A percentile compares a stretch with the other conserved stretches of the same genome.
Conservation (phyloP, 1,140 invertebrate species). For the Drosophila obscura region DNA sequence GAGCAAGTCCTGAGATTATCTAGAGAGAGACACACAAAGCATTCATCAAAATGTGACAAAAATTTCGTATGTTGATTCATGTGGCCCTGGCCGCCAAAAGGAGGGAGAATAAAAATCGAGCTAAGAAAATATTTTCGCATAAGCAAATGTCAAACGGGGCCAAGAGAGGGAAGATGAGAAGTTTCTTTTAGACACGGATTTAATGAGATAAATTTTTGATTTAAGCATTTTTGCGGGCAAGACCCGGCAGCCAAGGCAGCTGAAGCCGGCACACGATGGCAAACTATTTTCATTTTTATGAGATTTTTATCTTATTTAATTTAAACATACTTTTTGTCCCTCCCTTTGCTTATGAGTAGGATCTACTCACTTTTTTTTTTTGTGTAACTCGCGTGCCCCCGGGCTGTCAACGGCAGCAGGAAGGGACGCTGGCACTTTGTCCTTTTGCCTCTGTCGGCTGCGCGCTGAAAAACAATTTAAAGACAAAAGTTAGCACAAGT, state of each 20-base stretch:
- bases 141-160: constrained; percentile 46
- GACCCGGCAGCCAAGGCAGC: no score
- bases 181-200: constrained; percentile 37
- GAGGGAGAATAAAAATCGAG: constrained; percentile 22
- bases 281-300: constrained; percentile 78
- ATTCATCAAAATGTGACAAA: constrained; percentile 10
- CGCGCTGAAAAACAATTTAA: constrained; percentile 68
- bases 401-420: constrained; percentile 46
- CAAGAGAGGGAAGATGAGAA: constrained; percentile 7
- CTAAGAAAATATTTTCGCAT: constrained; percentile 48
- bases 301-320: constrained; percentile 79
- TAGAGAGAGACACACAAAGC: constrained; percentile 7
- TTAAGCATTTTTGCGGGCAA: constrained; percentile 42
- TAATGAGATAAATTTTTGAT: constrained; percentile 75
- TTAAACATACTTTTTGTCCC: constrained; percentile 73
- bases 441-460: constrained; percentile 43
- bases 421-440: constrained; percentile 40
- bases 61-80: constrained; percentile 12
- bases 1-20: constrained; percentile 14
- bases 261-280: constrained; percentile 37
- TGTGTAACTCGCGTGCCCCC: constrained; percentile 11
- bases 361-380: not conserved
- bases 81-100: not conserved
- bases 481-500: constrained; percentile 71
- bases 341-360: not conserved